Conservation (phyloP, 2,797 vertebrate genomes). For the Sebastes itinus region DNA sequence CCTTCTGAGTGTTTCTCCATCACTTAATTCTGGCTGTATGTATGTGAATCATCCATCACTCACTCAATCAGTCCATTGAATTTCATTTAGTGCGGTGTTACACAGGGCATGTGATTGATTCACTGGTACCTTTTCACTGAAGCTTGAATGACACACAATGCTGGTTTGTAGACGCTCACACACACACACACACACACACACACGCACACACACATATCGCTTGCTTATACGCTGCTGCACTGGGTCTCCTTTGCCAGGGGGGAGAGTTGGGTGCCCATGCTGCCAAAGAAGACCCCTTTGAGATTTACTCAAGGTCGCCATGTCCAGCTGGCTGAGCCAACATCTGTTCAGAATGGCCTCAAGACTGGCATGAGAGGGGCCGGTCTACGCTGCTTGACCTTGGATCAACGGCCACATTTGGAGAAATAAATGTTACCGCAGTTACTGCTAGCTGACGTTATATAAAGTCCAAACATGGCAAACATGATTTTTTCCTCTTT, state of each 20-base stretch:
- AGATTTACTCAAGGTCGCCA: slow-evolving; percentile 77
- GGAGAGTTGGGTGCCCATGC: slow-evolving; percentile 68
- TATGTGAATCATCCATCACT: slow-evolving; percentile 82
- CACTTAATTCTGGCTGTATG: slow-evolving; percentile 79
- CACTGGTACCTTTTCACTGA: slow-evolving; percentile 80
- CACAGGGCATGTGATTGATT: slow-evolving; percentile 83
- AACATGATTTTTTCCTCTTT: no score
- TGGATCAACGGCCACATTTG: slow-evolving; percentile 56
- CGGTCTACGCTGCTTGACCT: slow-evolving; percentile 71
- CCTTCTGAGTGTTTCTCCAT: slow-evolving; percentile 77
- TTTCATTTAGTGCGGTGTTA: slow-evolving; percentile 84
- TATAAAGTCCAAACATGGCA: not conserved
- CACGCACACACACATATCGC: slow-evolving; percentile 21
- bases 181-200: not conserved
- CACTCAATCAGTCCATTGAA: slow-evolving; percentile 84
- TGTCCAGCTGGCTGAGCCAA: slow-evolving; percentile 81
- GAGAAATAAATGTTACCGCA: slow-evolving; percentile 18
- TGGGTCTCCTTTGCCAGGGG: slow-evolving; percentile 70
- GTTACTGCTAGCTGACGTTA: not conserved
- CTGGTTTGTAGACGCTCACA: slow-evolving; percentile 55
- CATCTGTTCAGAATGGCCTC: slow-evolving; percentile 81
- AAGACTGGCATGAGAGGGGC: slow-evolving; percentile 75
- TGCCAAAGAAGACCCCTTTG: slow-evolving; percentile 77
- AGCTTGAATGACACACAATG: slow-evolving; percentile 83
- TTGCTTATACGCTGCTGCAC: slow-evolving; percentile 58